Evolutionary conservation across 2,888 invertebrate species (phyloP).

Genomic region (Cheilosia vernalis): DNA sequence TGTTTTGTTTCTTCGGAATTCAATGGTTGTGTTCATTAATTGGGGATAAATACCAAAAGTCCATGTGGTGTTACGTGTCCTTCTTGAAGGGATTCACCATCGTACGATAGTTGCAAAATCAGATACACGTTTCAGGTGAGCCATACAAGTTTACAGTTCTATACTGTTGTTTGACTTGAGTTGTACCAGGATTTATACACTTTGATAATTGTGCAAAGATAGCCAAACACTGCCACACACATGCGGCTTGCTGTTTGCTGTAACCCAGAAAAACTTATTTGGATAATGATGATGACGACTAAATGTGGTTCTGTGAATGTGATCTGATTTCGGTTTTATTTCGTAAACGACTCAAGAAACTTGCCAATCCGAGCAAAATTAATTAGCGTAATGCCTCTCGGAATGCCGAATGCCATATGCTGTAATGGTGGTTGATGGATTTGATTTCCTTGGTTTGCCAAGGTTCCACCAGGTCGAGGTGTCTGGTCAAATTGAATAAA

Average conservation of each 20-base stretch:
- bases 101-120: slow-evolving; percentile 10
- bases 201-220: slow-evolving; percentile 34
- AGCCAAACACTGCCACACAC: slow-evolving; percentile 4
- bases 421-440: neutral
- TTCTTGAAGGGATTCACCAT: slow-evolving; percentile 7
- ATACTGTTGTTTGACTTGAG: slow-evolving; percentile 27
- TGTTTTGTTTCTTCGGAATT: slow-evolving; percentile 3
- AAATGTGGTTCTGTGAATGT: slow-evolving; percentile 47
- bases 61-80: slow-evolving; percentile 26
- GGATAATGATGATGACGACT: slow-evolving; percentile 50
- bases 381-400: slow-evolving; percentile 46
- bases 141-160: neutral
- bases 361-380: slow-evolving; percentile 25
- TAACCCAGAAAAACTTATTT: slow-evolving; percentile 15
- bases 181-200: neutral
- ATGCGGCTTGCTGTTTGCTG: neutral
- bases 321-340: slow-evolving; percentile 39
- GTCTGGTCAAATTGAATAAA: neutral
- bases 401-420: slow-evolving; percentile 19
- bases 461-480: neutral
- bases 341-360: slow-evolving; percentile 9
- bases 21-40: slow-evolving; percentile 17
- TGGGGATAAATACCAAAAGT: slow-evolving; percentile 28
- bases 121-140: slow-evolving; percentile 20
- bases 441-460: neutral